Conservation (phyloP, 1,140 invertebrate genomes). For the Stegodyphus mimosarum region DNA sequence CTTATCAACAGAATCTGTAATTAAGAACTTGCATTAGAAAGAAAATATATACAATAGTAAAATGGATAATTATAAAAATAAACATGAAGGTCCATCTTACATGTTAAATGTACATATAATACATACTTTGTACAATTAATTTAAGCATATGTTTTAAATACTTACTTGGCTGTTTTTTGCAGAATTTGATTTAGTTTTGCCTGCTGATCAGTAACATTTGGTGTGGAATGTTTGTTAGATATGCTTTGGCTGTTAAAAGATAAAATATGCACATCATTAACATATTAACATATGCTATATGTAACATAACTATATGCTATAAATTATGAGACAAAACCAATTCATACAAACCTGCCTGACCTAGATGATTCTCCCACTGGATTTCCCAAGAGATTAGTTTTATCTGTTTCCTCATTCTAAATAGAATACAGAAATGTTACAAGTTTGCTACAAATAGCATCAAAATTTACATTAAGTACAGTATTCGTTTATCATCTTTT, state of each 20-base stretch:
- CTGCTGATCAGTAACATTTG: conserved; percentile 29
- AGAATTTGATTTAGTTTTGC: conserved; percentile 33
- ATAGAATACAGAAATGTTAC: not conserved
- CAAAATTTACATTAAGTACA: not conserved
- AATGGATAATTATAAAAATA: no score
- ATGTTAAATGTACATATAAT: no score
- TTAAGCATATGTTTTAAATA: no score
- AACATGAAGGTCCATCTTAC: no score
- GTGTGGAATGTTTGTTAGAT: conserved; percentile 22
- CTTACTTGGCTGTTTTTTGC: conserved; percentile 52
- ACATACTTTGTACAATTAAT: no score
- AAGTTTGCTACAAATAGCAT: not conserved
- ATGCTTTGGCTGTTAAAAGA: conserved; percentile 11
- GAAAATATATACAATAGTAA: no score
- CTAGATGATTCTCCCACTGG: conserved; percentile 41
- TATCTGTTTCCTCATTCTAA: conserved; percentile 45
- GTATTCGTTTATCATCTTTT: not conserved
- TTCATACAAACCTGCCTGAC: conserved; percentile 10
- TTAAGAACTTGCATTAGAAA: no score
- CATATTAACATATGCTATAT: not conserved
- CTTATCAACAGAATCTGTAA: no score
- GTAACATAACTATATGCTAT: not conserved
- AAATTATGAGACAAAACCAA: not conserved
- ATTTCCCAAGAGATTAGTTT: conserved; percentile 46
- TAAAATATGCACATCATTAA: not conserved